Percentiles rank a stretch among this genome's conserved stretches.
Conservation (phyloP, 2,113 vertebrate species). For the Bubo scandiacus region DNA sequence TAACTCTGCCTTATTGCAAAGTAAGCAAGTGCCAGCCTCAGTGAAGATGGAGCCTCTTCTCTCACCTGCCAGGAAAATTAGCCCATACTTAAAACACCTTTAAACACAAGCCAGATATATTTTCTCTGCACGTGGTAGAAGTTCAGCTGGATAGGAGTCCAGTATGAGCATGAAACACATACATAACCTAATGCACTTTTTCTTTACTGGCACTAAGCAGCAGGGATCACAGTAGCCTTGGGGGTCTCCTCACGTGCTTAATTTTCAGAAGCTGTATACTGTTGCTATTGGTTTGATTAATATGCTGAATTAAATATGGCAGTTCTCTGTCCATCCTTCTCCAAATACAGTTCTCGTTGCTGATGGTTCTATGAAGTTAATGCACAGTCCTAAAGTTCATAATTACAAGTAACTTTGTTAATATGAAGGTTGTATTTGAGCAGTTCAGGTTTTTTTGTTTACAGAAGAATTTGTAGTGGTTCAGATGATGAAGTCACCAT, state of each 20-base stretch:
- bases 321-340: background rate
- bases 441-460: background rate
- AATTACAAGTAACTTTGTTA: background rate
- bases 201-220: background rate
- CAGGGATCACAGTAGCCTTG: background rate
- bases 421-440: background rate
- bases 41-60: background rate
- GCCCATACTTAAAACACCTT: background rate
- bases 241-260: background rate
- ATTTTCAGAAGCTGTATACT: background rate
- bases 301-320: background rate
- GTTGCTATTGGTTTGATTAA: background rate
- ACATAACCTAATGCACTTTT: background rate
- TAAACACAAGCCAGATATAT: background rate
- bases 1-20: background rate
- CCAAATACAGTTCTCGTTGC: background rate
- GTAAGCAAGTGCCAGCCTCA: background rate
- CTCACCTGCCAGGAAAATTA: background rate
- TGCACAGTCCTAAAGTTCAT: background rate
- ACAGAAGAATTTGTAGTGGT: background rate
- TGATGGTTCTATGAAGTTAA: background rate
- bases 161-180: accelerated
- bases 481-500: background rate
- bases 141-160: background rate
- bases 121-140: background rate